A percentile compares a stretch with the other conserved stretches of the same genome.
Conservation (phyloP, 2,888 invertebrate genomes). For the Melipona bicolor region DNA sequence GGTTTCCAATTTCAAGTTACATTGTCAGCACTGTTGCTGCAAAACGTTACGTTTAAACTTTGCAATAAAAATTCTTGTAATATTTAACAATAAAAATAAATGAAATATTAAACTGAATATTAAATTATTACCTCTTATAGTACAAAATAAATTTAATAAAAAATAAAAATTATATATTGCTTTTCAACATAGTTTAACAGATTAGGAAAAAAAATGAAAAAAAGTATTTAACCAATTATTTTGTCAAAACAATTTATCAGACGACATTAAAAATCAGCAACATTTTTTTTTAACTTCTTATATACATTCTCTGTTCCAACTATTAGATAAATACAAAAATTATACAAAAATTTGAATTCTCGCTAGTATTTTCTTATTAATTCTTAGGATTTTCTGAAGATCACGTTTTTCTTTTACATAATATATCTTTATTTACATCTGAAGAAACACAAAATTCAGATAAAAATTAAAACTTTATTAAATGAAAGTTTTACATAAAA, state of each 20-base stretch:
- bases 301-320: neutral
- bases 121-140: neutral
- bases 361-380: neutral
- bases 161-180: neutral
- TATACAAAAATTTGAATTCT: neutral
- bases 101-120: neutral
- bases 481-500: constrained; percentile 47
- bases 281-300: too few species aligned
- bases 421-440: neutral
- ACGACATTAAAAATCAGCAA: neutral
- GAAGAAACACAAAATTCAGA: neutral
- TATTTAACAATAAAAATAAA: neutral
- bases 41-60: neutral
- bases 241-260: neutral
- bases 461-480: constrained; percentile 33
- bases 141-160: neutral
- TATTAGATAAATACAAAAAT: too few species aligned
- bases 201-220: neutral
- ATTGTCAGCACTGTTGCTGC: constrained; percentile 8
- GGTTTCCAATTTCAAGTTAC: constrained; percentile 12
- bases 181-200: neutral
- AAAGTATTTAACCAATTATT: neutral
- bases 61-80: neutral
- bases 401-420: neutral
- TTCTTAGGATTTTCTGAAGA: neutral